A percentile compares a stretch with the other conserved stretches of the same genome.
Conservation (phyloP, 2,113 vertebrate genomes). For the Sylvietta virens region DNA sequence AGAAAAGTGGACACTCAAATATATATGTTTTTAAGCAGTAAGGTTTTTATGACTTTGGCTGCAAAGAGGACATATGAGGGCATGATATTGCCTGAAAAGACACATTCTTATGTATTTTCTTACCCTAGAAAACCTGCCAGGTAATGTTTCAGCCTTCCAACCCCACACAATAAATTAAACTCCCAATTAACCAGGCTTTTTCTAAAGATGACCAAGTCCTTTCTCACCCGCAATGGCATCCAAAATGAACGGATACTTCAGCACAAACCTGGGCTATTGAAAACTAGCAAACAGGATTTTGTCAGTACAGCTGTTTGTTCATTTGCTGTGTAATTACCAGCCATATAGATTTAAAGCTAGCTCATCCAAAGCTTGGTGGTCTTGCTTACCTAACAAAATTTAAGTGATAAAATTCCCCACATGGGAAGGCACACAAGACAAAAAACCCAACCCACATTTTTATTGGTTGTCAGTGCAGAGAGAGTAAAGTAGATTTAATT, state of each 20-base stretch:
- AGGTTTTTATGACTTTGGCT: not conserved
- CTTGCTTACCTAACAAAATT: not conserved
- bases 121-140: not conserved
- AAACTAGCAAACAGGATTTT: not conserved
- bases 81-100: not conserved
- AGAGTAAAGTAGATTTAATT: not conserved
- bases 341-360: not conserved
- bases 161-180: not conserved
- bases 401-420: not conserved
- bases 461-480: not conserved
- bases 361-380: not conserved
- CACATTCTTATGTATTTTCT: not conserved
- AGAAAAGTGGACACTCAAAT: not conserved
- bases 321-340: not conserved
- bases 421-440: not conserved
- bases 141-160: not conserved
- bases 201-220: not conserved
- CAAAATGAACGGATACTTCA: not conserved
- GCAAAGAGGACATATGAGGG: not conserved
- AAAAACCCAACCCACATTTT: not conserved
- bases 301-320: not conserved
- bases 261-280: not conserved
- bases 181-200: not conserved
- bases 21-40: not conserved
- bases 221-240: not conserved